Percentiles rank a stretch among this genome's conserved stretches.
These are phyloP conservation scores for Melitaea cinxia DNA, from an alignment of 1,140 invertebrate species.

Conservation along the genomic window DNA sequence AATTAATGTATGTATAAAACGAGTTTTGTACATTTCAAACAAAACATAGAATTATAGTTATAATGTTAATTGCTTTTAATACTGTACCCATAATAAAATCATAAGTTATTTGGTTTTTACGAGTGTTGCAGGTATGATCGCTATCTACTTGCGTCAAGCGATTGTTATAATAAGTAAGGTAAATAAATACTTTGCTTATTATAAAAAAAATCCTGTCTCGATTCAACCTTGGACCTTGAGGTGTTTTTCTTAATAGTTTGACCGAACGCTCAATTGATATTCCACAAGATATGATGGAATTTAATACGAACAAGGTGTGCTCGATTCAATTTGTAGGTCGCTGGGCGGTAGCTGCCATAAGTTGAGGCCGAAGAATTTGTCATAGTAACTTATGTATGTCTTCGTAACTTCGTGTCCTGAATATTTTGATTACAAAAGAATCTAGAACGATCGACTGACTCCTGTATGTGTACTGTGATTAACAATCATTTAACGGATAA, in stretches of 20 bases:
- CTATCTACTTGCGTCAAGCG: slow-evolving; percentile 1
- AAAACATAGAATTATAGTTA: too few relatives aligned
- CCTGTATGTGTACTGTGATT: slow-evolving; percentile 2
- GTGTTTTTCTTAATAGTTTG: not conserved
- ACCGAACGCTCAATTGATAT: slow-evolving; percentile 15
- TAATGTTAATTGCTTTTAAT: not conserved
- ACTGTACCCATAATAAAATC: slow-evolving; percentile 2
- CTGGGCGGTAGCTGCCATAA: slow-evolving; percentile 57
- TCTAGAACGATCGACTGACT: slow-evolving; percentile 5
- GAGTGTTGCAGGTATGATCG: slow-evolving; percentile 9
- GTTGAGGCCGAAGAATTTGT: slow-evolving; percentile 52
- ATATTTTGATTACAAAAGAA: slow-evolving; percentile 43
- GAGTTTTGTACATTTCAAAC: too few relatives aligned
- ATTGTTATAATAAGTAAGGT: not conserved
- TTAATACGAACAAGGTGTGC: slow-evolving; percentile 30
- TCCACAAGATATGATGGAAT: slow-evolving; percentile 10
- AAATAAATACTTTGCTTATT: too few relatives aligned
- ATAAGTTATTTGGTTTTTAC: not conserved
- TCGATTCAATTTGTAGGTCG: slow-evolving; percentile 59
- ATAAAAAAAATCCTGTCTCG: too few relatives aligned
- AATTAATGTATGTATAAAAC: too few relatives aligned
- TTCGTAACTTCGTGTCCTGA: slow-evolving; percentile 40
- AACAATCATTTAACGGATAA: slow-evolving; percentile 5
- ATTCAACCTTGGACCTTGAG: not conserved
- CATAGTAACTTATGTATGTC: slow-evolving; percentile 40